phyloP scores from a whole-genome alignment of 1,140 invertebrate species.

The Drosophila nannoptera region DNA sequence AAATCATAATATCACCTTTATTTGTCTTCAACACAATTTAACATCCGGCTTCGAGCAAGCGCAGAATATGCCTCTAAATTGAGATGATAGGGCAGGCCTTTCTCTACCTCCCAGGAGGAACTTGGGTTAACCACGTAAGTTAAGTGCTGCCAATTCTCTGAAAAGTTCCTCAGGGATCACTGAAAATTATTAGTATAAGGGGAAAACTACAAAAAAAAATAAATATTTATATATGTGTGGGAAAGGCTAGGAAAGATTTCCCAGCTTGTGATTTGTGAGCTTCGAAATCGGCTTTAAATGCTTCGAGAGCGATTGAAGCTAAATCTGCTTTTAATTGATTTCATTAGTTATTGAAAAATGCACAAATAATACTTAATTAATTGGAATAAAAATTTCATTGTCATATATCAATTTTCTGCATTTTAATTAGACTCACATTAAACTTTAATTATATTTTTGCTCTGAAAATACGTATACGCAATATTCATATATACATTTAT shows the following conservation, averaged over 20 bases:
- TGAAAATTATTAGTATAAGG: not conserved
- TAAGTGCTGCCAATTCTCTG: not conserved
- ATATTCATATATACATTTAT: not conserved
- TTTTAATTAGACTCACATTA: too few relatives aligned
- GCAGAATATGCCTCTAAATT: not conserved
- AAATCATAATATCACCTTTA: slow-evolving; percentile 61
- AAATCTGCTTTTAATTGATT: not conserved
- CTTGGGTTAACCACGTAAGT: not conserved
- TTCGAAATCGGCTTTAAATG: too few relatives aligned
- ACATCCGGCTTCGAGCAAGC: slow-evolving; percentile 10
- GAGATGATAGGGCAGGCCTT: not conserved
- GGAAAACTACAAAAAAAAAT: too few relatives aligned
- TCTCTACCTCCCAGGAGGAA: not conserved
- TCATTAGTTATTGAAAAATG: not conserved
- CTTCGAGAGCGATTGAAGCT: not conserved
- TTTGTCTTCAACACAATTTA: slow-evolving; percentile 45
- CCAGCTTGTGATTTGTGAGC: too few relatives aligned
- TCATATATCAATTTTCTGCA: not conserved
- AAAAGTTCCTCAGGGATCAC: not conserved
- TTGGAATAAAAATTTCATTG: not conserved
- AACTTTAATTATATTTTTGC: not conserved
- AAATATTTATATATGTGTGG: too few relatives aligned
- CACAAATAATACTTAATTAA: too few relatives aligned
- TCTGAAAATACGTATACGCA: not conserved
- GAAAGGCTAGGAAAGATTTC: too few relatives aligned